phyloP scores from a whole-genome alignment of 2,797 vertebrate species.

The Acanthurus lineatus region DNA sequence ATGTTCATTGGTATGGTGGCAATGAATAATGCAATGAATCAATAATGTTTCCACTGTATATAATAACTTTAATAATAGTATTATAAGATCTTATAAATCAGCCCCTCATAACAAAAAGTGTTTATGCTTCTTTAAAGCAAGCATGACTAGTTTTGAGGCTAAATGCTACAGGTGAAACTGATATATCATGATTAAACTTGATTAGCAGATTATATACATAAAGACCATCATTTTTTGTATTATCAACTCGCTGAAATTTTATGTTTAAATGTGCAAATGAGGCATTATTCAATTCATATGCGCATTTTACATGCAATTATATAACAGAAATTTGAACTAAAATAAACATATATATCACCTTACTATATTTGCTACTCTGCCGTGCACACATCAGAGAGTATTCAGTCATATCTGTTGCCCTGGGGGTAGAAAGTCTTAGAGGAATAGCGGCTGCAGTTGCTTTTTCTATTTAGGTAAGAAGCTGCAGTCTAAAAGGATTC shows the following conservation, averaged over 20 bases:
- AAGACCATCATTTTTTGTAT: too few relatives aligned
- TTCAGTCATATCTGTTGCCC: slow-evolving; percentile 52
- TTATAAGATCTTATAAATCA: too few relatives aligned
- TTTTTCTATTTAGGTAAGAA: slow-evolving; percentile 74
- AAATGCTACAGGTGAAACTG: too few relatives aligned
- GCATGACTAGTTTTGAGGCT: too few relatives aligned
- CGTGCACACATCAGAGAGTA: background rate
- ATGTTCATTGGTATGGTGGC: slow-evolving; percentile 4
- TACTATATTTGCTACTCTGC: background rate
- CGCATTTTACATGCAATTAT: too few relatives aligned
- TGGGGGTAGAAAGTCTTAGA: slow-evolving; percentile 32
- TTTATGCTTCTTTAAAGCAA: background rate
- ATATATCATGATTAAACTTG: too few relatives aligned
- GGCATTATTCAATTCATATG: too few relatives aligned
- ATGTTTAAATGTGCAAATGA: too few relatives aligned
- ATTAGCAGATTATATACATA: too few relatives aligned
- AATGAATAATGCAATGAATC: background rate
- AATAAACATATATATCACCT: too few relatives aligned
- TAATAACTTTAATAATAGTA: background rate
- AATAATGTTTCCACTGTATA: background rate
- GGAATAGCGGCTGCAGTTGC: slow-evolving; percentile 61
- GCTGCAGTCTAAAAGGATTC: slow-evolving; percentile 77
- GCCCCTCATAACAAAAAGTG: background rate
- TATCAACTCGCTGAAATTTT: too few relatives aligned
- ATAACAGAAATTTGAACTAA: too few relatives aligned